Percentiles rank a stretch among this genome's conserved stretches.
phyloP scores from a whole-genome alignment of 2,888 invertebrate genomes.

The Cantharis rustica region DNA sequence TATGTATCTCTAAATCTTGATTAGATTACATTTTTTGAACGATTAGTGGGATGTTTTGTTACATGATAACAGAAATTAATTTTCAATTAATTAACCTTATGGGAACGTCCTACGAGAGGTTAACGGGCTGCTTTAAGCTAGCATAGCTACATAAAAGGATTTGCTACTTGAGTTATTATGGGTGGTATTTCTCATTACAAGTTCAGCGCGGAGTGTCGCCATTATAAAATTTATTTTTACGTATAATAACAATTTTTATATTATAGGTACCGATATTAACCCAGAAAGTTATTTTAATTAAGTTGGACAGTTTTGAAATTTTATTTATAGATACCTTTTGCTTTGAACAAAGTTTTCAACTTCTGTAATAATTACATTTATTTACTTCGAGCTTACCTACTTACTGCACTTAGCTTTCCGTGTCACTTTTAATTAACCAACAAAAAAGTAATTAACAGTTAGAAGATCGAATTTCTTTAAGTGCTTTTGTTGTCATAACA shows the following conservation, averaged over 20 bases:
- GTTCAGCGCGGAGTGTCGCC: not conserved
- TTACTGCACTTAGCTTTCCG: not conserved
- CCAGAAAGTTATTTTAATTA: not conserved
- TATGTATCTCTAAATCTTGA: not conserved
- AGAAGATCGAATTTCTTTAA: not conserved
- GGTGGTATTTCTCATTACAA: not conserved
- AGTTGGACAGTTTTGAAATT: not conserved
- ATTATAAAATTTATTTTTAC: not conserved
- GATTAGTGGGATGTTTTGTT: not conserved
- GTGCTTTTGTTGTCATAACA: not conserved
- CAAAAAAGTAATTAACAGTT: not conserved
- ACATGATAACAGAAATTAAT: not conserved
- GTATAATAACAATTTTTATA: not conserved
- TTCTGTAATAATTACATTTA: not conserved
- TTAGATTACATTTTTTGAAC: not conserved
- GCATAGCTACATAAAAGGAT: not conserved
- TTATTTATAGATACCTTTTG: not conserved
- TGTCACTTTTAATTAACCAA: not conserved
- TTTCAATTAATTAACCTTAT: not conserved
- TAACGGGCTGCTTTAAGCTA: not conserved
- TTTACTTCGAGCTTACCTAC: not conserved
- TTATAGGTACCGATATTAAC: not conserved
- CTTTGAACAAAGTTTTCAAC: not conserved
- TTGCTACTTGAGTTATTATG: not conserved
- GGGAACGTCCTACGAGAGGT: not conserved